Evolutionary conservation across 2,888 invertebrate genomes (phyloP), one percentile per base, ranked within the genome.

Genomic region (Teleogryllus oceanicus): DNA sequence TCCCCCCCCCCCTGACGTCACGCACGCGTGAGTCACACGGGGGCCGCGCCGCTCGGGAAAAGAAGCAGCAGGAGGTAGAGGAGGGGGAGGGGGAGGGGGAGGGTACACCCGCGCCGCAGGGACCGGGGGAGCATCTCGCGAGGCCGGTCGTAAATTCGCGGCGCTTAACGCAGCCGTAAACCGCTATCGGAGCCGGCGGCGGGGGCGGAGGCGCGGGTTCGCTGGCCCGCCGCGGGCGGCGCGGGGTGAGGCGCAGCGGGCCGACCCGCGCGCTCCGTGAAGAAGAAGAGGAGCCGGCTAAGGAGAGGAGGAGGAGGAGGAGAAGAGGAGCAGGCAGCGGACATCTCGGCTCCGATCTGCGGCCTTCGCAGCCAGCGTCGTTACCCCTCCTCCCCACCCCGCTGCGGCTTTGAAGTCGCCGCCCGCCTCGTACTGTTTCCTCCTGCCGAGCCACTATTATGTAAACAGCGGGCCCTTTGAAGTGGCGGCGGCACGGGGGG

Each of bases 291-390:
- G 37, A 62, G 62, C n/a, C 16, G 5, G 62, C 62, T 18, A 62
- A n/a, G 62, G n/a, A 62, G 62, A 62, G n/a, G 62, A 62, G 62
- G 62, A 62, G 62, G 62, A 62, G n/a, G 62, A 62, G 62, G 62
- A 62, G 62, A 13, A n/a, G n/a, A n/a, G n/a, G 62, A 13, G 62
- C 13, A n/a, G n/a, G 62, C 62, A n/a, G 16, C 62, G 62, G 62
- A 62, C 62, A 62, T 62, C 62, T 62, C 62, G 62, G 62, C 62
- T 62, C 62, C 62, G 62, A 62, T 62, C 62, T 62, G 62, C 62
- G 62, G 62, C 62, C 62, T 62, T 62, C 62, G 62, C 62, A 62
- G 62, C 62, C 62, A 62, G 62, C 62, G 62, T 62, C 62, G 62
- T 62, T 62, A 62, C 62, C 62, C 62, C 62, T n/a, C n/a, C 62